Conservation (phyloP, 2,113 vertebrate genomes). For the Ptychochromis oligacanthus region DNA sequence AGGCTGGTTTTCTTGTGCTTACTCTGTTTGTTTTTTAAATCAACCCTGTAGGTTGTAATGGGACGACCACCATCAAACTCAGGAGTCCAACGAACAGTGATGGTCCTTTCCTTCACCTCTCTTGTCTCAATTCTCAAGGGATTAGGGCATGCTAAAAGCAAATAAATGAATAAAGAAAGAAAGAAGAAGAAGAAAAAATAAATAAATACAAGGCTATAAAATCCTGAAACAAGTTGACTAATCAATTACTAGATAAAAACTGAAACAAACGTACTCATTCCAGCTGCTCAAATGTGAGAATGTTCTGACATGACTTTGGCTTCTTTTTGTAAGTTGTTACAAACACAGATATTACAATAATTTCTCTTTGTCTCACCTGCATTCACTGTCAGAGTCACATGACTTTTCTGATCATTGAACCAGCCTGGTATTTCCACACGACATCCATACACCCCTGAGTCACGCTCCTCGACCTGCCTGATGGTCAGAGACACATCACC, state of each 20-base stretch:
- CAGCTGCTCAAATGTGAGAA: not conserved
- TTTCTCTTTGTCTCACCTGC: slow-evolving; percentile 60
- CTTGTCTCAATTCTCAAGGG: slow-evolving; percentile 45
- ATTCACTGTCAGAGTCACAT: slow-evolving; percentile 67
- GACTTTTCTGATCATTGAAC: slow-evolving; percentile 76
- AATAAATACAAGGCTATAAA: not conserved
- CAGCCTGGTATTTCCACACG: slow-evolving; percentile 75
- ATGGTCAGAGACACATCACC: slow-evolving; percentile 77
- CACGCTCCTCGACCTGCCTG: slow-evolving; percentile 46
- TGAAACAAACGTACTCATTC: not conserved
- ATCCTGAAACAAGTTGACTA: not conserved
- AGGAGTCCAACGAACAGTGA: slow-evolving; percentile 62
- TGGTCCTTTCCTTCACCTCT: slow-evolving; percentile 58
- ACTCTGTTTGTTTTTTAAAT: slow-evolving; percentile 65
- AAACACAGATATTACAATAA: not conserved
- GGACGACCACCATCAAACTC: slow-evolving; percentile 64
- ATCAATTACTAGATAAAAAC: not conserved
- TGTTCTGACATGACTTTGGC: not conserved
- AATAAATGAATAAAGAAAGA: no score
- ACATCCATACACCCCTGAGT: slow-evolving; percentile 75
- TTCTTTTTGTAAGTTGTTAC: not conserved
- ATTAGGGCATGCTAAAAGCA: slow-evolving; percentile 55
- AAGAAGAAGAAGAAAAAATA: not conserved
- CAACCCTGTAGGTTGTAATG: slow-evolving; percentile 53
- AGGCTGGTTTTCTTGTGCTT: not conserved